A percentile compares a stretch with the other conserved stretches of the same genome.
Evolutionary conservation across 2,797 vertebrate genomes (phyloP).

Genomic region (Carcharodon carcharias): DNA sequence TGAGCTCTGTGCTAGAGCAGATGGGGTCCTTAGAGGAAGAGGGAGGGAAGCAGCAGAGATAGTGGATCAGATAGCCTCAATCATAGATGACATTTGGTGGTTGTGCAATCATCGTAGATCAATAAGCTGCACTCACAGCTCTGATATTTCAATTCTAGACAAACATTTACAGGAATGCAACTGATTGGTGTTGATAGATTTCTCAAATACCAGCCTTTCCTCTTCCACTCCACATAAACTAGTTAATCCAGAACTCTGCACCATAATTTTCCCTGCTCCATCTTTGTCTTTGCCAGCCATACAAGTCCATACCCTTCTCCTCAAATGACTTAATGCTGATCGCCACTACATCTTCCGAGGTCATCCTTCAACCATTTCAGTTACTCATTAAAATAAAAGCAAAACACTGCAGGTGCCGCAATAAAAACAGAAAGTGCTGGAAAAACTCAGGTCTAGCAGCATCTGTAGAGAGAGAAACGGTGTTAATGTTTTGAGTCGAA

Average conservation of each 20-base stretch:
- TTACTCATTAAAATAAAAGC: no score
- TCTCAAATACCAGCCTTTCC: neutral
- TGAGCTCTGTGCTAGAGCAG: neutral
- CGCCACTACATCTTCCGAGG: neutral
- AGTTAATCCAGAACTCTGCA: neutral
- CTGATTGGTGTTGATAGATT: neutral
- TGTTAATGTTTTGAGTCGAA: no score
- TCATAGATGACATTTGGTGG: neutral
- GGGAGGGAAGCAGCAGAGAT: neutral
- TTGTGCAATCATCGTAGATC: neutral
- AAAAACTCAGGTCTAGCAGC: no score
- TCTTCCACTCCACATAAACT: neutral
- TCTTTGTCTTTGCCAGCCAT: neutral
- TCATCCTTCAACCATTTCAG: no score
- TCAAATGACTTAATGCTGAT: neutral
- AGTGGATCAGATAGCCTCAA: neutral
- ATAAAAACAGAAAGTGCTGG: no score
- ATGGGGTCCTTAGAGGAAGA: neutral
- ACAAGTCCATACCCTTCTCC: neutral
- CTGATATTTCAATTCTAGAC: neutral
- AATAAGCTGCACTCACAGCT: neutral
- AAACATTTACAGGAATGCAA: neutral
- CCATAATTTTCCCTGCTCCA: neutral
- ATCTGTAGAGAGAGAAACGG: no score
- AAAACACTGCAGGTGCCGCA: no score